A percentile compares a stretch with the other conserved stretches of the same genome.
Evolutionary conservation across 2,113 vertebrate genomes (phyloP).

Genomic region (Edolisoma coerulescens): DNA sequence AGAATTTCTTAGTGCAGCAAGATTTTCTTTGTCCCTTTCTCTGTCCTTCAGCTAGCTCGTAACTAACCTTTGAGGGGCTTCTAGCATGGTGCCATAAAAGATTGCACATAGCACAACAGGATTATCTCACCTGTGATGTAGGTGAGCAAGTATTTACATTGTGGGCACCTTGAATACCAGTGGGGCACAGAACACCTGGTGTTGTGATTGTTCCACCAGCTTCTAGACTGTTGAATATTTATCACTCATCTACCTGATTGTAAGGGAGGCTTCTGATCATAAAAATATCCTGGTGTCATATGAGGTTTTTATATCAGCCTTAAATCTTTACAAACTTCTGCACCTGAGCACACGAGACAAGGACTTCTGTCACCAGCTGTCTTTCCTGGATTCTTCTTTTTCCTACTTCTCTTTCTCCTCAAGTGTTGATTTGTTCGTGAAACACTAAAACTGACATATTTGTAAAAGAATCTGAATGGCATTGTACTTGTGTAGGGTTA

Average conservation of each 20-base stretch:
- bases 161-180: not conserved
- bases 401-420: not conserved
- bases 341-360: fast-evolving
- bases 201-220: not conserved
- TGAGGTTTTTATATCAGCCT: not conserved
- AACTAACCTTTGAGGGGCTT: not conserved
- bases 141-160: not conserved
- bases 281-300: not conserved
- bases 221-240: not conserved
- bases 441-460: constrained; percentile 40
- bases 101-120: not conserved
- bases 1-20: not conserved
- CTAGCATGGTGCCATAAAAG: not conserved
- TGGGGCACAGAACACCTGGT: not conserved
- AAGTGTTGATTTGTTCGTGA: not conserved
- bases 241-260: not conserved
- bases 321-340: not conserved
- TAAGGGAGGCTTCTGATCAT: not conserved
- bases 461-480: not conserved
- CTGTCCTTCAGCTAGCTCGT: not conserved
- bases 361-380: not conserved
- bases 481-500: not conserved
- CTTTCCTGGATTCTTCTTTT: not conserved
- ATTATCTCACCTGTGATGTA: not conserved
- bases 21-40: not conserved